Conservation (phyloP, 2,797 vertebrate genomes). For the Phalanger gymnotis region DNA sequence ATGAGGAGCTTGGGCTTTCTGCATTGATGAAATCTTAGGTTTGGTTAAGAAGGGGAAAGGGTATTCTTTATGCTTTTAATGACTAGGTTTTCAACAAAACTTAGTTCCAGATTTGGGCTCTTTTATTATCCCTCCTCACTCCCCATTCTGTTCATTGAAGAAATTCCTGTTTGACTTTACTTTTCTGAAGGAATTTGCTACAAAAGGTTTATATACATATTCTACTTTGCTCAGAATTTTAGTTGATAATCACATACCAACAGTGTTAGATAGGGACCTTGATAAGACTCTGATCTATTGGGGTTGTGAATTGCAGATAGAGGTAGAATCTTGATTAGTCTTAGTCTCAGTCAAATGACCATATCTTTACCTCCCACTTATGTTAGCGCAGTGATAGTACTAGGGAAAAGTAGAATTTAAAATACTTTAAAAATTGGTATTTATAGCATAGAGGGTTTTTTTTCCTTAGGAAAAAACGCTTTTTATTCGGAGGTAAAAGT, state of each 20-base stretch:
- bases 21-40: not conserved
- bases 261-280: not conserved
- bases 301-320: not conserved
- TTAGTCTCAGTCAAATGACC: conserved; percentile 27
- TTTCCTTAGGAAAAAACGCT: not conserved
- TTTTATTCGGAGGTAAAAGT: conserved; percentile 14
- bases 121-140: not conserved
- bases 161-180: not conserved
- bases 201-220: not conserved
- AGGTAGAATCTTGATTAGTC: not conserved
- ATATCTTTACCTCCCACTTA: conserved; percentile 19
- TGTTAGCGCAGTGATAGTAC: not conserved
- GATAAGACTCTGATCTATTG: not conserved
- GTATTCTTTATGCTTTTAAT: not conserved
- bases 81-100: not conserved
- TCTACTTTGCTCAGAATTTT: not conserved
- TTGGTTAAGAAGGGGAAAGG: not conserved
- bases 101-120: not conserved
- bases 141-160: not conserved
- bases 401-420: not conserved
- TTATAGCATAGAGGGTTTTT: not conserved
- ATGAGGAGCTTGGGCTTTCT: not conserved
- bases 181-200: not conserved
- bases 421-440: not conserved
- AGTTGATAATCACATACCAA: not conserved